These are phyloP conservation scores for Sylvia borin DNA, from an alignment of 2,797 vertebrate genomes.

Conservation along the genomic window DNA sequence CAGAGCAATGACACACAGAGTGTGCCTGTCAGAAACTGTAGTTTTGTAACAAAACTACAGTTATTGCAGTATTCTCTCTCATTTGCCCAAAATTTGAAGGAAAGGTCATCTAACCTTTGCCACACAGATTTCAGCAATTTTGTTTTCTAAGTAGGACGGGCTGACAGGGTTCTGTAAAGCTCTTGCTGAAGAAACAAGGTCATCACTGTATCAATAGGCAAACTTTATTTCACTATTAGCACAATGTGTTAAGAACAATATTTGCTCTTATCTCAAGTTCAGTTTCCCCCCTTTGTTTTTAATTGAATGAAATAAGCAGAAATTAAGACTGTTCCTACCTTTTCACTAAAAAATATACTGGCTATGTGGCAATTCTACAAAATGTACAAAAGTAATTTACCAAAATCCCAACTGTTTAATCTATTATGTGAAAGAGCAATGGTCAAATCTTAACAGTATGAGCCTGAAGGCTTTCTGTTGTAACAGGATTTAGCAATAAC, in stretches of 20 bases:
- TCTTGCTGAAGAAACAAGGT: neutral
- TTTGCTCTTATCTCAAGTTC: neutral
- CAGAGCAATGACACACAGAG: neutral
- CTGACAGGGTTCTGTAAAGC: neutral
- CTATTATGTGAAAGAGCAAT: slow-evolving; percentile 19
- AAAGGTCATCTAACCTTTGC: neutral
- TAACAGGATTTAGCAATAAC: slow-evolving; percentile 70
- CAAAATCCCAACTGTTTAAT: neutral
- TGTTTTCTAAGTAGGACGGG: neutral
- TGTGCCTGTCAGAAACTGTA: neutral
- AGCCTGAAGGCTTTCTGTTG: slow-evolving; percentile 62
- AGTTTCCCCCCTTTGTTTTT: neutral
- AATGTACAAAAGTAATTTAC: neutral
- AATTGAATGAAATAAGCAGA: neutral
- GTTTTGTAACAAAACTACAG: too few relatives aligned
- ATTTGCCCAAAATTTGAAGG: neutral
- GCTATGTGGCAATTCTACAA: neutral
- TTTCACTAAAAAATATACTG: neutral
- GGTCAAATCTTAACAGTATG: slow-evolving; percentile 28
- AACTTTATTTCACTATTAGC: neutral
- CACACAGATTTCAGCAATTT: neutral
- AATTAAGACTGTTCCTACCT: neutral
- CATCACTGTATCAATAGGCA: neutral
- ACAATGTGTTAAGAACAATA: neutral
- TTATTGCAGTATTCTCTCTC: neutral